Percentiles rank a stretch among this genome's conserved stretches.
These are phyloP conservation scores for Cephus spinipes DNA, from an alignment of 2,888 invertebrate genomes.

Conservation along the genomic window DNA sequence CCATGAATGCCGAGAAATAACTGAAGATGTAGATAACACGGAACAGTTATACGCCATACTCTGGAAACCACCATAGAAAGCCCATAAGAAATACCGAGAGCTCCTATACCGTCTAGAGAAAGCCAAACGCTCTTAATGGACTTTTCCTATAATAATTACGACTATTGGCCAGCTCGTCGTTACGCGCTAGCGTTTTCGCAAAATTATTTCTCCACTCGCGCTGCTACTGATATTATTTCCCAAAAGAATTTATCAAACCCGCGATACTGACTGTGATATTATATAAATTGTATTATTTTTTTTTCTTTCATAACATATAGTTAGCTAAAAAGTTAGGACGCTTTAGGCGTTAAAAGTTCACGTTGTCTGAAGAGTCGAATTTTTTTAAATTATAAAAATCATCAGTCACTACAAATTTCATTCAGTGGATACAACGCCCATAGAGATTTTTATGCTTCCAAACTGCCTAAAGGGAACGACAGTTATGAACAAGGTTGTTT, in stretches of 20 bases:
- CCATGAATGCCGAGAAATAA: slow-evolving; percentile 6
- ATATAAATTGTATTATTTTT: not conserved
- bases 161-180: not conserved
- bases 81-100: not conserved
- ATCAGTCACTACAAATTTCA: not conserved
- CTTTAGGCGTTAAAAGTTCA: not conserved
- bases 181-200: not conserved
- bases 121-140: not conserved
- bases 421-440: not conserved
- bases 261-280: not conserved
- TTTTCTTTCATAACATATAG: not conserved
- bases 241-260: not conserved
- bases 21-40: slow-evolving; percentile 4
- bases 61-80: not conserved
- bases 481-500: not conserved
- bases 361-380: not conserved
- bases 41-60: not conserved
- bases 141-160: slow-evolving; percentile 1
- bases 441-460: not conserved
- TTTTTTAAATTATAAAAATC: not conserved
- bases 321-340: not conserved
- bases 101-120: not conserved
- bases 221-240: not conserved
- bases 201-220: not conserved
- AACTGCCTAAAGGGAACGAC: not conserved